Evolutionary conservation across 2,113 vertebrate genomes (phyloP).

Genomic region (Pseudopipra pipra): DNA sequence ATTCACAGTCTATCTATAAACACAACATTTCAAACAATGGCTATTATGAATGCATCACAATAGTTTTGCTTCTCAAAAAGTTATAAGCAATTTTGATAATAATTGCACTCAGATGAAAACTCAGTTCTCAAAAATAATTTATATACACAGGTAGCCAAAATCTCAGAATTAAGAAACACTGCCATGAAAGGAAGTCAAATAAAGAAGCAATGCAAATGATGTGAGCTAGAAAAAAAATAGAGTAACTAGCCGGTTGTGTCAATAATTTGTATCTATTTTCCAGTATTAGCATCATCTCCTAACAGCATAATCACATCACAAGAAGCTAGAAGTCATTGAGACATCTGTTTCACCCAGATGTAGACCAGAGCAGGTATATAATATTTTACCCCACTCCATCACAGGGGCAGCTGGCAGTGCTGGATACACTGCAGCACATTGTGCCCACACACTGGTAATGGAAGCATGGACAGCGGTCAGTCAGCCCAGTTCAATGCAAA

Average conservation of each 20-base stretch:
- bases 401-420: not conserved
- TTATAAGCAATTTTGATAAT: not conserved
- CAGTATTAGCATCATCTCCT: not conserved
- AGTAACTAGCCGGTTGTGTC: not conserved
- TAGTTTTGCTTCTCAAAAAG: not conserved
- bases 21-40: not conserved
- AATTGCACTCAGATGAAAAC: not conserved
- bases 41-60: not conserved
- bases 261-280: not conserved
- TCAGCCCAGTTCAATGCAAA: not conserved
- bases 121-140: not conserved
- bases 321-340: not conserved
- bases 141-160: not conserved
- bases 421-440: not conserved
- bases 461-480: not conserved
- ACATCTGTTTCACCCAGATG: not conserved
- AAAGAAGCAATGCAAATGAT: not conserved
- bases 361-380: not conserved
- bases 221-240: fast-evolving
- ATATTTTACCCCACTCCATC: not conserved
- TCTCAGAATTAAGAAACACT: not conserved
- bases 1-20: not conserved
- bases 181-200: not conserved
- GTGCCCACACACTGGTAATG: fast-evolving
- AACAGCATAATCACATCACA: not conserved